phyloP scores from a whole-genome alignment of 2,797 vertebrate genomes.

The Sebastolobus altivelis region DNA sequence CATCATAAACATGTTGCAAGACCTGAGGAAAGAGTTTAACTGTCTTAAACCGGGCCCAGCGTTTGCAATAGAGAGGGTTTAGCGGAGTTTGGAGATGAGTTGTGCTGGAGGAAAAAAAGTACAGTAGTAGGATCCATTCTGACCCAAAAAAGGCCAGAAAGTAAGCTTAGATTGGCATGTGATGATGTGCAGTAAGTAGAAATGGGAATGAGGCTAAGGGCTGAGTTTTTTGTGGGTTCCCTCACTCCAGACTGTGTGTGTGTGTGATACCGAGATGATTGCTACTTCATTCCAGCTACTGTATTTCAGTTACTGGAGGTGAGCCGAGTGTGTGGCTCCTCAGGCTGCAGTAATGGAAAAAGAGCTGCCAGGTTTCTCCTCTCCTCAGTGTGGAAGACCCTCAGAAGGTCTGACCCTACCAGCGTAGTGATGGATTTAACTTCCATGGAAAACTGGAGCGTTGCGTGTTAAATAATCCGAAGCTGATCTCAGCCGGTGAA shows the following conservation, averaged over 20 bases:
- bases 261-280: slow-evolving; percentile 58
- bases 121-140: background rate
- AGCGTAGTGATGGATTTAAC: slow-evolving; percentile 53
- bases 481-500: slow-evolving; percentile 23
- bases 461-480: slow-evolving; percentile 25
- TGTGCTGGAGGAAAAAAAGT: slow-evolving; percentile 16
- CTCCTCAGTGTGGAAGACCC: slow-evolving; percentile 60
- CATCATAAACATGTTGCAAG: slow-evolving; percentile 57
- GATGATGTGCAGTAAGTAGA: slow-evolving; percentile 60
- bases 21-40: slow-evolving; percentile 37
- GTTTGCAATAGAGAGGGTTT: background rate
- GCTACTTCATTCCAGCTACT: slow-evolving; percentile 69
- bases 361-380: slow-evolving; percentile 56
- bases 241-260: slow-evolving; percentile 33
- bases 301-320: slow-evolving; percentile 67
- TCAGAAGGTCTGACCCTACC: slow-evolving; percentile 48
- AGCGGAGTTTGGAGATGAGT: background rate
- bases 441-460: slow-evolving; percentile 56
- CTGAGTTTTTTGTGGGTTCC: slow-evolving; percentile 52
- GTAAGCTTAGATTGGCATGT: slow-evolving; percentile 46
- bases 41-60: slow-evolving; percentile 3
- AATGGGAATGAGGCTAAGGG: slow-evolving; percentile 44
- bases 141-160: background rate
- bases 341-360: slow-evolving; percentile 78
- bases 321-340: slow-evolving; percentile 63